Evolutionary conservation across 2,113 vertebrate genomes (phyloP).

Genomic region (Grammomys surdaster): DNA sequence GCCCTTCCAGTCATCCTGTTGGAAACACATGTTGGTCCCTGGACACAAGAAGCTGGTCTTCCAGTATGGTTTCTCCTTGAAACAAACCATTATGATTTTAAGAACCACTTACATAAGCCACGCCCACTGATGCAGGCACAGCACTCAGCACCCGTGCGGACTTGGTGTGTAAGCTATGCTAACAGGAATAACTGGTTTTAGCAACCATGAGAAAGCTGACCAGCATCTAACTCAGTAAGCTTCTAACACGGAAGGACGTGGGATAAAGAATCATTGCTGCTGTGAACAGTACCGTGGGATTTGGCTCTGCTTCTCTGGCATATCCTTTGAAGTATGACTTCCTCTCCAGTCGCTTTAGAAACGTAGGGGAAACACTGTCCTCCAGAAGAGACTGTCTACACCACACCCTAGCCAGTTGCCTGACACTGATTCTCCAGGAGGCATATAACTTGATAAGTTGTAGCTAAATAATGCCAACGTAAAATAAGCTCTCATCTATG

Average conservation of each 20-base stretch:
- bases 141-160: background rate
- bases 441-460: background rate
- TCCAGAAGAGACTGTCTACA: background rate
- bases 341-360: background rate
- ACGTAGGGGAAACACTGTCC: background rate
- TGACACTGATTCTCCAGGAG: background rate
- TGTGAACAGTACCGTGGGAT: background rate
- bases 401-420: background rate
- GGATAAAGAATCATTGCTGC: conserved; percentile 7
- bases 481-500: background rate
- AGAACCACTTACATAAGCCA: background rate
- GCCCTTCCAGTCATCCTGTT: background rate
- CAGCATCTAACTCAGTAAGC: background rate
- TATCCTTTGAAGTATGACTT: conserved; percentile 10
- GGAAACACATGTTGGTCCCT: background rate
- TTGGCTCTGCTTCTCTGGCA: background rate
- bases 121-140: background rate
- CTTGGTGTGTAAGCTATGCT: background rate
- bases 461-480: background rate
- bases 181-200: background rate
- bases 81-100: conserved; percentile 33
- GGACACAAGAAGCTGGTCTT: conserved; percentile 16
- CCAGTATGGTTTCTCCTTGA: background rate
- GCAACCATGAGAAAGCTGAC: background rate
- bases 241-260: background rate